Base-by-base conservation (phyloP, 2,888 invertebrate genomes). In the Parnassius apollo region DNA sequence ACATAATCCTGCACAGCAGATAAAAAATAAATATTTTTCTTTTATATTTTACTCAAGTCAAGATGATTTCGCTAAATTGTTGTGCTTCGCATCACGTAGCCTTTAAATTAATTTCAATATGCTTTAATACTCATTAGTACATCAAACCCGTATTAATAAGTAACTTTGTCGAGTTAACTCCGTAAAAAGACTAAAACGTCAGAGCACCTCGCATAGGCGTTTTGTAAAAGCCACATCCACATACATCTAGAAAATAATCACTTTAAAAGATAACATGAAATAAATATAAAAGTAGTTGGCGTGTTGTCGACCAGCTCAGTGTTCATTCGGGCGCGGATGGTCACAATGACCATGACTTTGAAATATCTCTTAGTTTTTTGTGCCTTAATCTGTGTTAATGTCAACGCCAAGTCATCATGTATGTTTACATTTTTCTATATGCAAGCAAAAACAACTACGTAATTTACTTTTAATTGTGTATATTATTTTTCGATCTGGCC, bases 291-390 rank as follows among this genome's bases (percentile, higher is more conserved):
- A 83, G 86, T 81, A 79, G 75, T 78, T 69, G 60, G 64, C 65
- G 61, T 62, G 65, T 59, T 59, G 62, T 61, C 66, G 71, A 67
- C 73, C 76, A 77, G 76, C 75, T 73, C 77, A 77, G 75, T 77
- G 78, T 71, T 69, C 66, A 65, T 70, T 66, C 80, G 76, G 78
- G 78, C 72, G 79, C 78, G 75, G 79, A 12, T 81, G 83, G 81
- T 80, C 77, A 77, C 80, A 66, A 67, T 83, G 86, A 83, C 85
- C 81, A 86, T 90, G 90, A 83, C 84, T 82, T 82, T 85, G 72
- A 85, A 81, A 82, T 79, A 78, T 74, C 70, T 85, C 60, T 64
- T 76, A 68, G 75, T 77, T 75, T 70, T 88, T 57, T 66, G 86
- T 69, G 80, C 81, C 70, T 74, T 88, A 73, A 76, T 78, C 71